A percentile compares a stretch with the other conserved stretches of the same genome.
These are phyloP conservation scores for Staurois parvus DNA, from an alignment of 2,797 vertebrate genomes.

Conservation along the genomic window DNA sequence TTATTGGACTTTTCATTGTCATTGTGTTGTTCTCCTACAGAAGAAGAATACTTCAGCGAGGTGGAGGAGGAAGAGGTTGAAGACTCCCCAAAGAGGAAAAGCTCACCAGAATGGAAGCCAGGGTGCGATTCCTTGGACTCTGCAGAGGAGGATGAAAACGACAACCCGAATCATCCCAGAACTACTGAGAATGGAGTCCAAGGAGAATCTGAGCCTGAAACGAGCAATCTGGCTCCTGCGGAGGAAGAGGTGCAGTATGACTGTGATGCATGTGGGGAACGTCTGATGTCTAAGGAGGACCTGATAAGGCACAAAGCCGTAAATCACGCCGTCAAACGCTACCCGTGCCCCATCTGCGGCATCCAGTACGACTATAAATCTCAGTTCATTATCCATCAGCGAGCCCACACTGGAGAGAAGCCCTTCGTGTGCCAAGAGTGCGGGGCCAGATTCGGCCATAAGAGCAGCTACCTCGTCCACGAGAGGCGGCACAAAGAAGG, in stretches of 20 bases:
- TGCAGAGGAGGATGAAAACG: not conserved
- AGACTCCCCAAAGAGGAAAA: not conserved
- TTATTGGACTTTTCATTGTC: too few relatives aligned
- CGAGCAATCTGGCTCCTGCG: too few relatives aligned
- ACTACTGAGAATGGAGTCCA: too few relatives aligned
- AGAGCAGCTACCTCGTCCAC: conserved; percentile 8
- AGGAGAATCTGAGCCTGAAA: too few relatives aligned
- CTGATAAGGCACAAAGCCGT: conserved; percentile 5
- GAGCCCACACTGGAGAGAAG: conserved; percentile 10
- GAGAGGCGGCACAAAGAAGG: not conserved
- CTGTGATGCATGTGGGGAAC: conserved; percentile 9
- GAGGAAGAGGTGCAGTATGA: not conserved
- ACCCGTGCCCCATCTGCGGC: conserved; percentile 27
- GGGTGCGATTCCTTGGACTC: not conserved
- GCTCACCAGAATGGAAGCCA: conserved; percentile 12
- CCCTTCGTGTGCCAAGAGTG: conserved; percentile 6
- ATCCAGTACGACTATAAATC: conserved; percentile 3
- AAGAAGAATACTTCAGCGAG: not conserved
- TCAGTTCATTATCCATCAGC: conserved; percentile 27
- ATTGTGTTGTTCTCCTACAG: too few relatives aligned
- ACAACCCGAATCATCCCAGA: too few relatives aligned
- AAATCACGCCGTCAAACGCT: not conserved
- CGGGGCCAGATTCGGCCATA: not conserved
- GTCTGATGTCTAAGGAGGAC: not conserved
- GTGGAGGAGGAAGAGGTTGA: not conserved